Conservation (phyloP, 2,888 invertebrate genomes). For the Anarsia innoxiella region DNA sequence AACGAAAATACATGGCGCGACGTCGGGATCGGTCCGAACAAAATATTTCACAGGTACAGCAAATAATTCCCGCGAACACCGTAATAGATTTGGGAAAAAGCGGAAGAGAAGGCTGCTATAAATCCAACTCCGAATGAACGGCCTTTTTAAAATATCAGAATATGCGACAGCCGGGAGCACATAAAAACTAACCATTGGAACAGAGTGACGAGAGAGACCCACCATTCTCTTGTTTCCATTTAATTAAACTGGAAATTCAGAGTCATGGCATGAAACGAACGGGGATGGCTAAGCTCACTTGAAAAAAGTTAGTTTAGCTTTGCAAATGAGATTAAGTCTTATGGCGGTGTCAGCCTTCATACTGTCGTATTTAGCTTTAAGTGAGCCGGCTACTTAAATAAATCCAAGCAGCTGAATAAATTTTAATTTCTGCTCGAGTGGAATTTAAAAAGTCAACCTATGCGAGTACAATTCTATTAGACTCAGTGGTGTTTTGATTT, state of each 20-base stretch:
- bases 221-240: constrained; percentile 66
- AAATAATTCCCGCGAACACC: constrained; percentile 46
- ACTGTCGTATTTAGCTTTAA: constrained; percentile 25
- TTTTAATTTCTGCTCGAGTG: constrained; percentile 6
- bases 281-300: constrained; percentile 34
- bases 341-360: constrained; percentile 32
- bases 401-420: constrained; percentile 5
- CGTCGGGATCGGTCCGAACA: constrained; percentile 17
- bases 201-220: constrained; percentile 44
- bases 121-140: constrained; percentile 40
- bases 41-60: constrained; percentile 45
- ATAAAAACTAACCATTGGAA: constrained; percentile 52
- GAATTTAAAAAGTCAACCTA: constrained; percentile 6
- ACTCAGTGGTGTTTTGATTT: not conserved
- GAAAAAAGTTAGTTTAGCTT: constrained; percentile 47
- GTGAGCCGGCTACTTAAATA: constrained; percentile 10
- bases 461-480: constrained; percentile 10
- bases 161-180: constrained; percentile 28
- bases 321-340: constrained; percentile 54
- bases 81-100: constrained; percentile 58
- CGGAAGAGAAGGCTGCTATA: constrained; percentile 53
- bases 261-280: constrained; percentile 41
- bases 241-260: constrained; percentile 65
- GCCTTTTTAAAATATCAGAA: constrained; percentile 38
- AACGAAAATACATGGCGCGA: constrained; percentile 8